A percentile compares a stretch with the other conserved stretches of the same genome.
phyloP scores from a whole-genome alignment of 53 echinoderm and acorn worm species.

The Zoroaster sp. region DNA sequence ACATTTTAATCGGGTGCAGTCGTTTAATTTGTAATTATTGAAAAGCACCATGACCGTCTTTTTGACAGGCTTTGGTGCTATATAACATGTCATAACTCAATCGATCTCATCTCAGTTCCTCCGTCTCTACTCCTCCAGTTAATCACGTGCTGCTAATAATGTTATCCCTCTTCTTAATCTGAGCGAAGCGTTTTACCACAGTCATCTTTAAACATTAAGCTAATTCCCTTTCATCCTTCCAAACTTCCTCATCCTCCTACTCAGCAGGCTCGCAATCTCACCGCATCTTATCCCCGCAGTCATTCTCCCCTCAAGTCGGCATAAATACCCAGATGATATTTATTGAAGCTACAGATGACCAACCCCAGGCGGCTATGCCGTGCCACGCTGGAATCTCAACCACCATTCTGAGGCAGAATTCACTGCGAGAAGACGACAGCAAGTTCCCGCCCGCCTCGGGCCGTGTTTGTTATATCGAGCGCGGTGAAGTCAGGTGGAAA shows the following conservation, averaged over 20 bases:
- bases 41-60: too few relatives aligned
- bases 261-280: neutral
- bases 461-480: conserved; percentile 23
- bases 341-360: conserved; percentile 23
- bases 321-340: conserved; percentile 25
- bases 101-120: too few relatives aligned
- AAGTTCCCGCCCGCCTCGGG: neutral
- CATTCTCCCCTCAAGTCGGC: conserved; percentile 20
- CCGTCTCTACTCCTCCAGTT: too few relatives aligned
- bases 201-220: neutral
- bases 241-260: neutral
- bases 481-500: conserved; percentile 43
- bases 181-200: neutral
- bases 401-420: neutral
- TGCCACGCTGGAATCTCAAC: neutral
- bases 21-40: too few relatives aligned
- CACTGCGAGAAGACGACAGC: neutral
- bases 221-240: neutral
- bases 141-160: too few relatives aligned
- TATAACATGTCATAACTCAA: too few relatives aligned
- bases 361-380: conserved; percentile 4
- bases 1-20: too few relatives aligned
- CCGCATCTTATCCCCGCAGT: conserved; percentile 19
- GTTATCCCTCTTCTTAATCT: too few relatives aligned
- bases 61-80: too few relatives aligned